phyloP scores from a whole-genome alignment of 2,888 invertebrate species.

The Platynereis dumerilii region DNA sequence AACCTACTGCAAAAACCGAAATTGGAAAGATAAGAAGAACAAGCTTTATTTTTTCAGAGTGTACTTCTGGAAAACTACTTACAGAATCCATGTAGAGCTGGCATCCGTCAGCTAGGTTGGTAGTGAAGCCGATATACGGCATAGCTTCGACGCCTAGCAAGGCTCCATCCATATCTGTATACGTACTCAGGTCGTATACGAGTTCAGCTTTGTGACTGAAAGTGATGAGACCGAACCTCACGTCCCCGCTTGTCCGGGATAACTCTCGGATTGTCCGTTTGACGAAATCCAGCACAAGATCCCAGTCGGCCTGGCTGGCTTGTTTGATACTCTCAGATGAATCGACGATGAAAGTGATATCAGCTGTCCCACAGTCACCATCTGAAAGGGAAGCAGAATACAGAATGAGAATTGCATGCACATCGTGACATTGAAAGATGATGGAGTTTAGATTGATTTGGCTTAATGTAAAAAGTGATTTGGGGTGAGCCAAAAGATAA shows the following conservation, averaged over 20 bases:
- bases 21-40: no score
- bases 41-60: no score
- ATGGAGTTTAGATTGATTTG: no score
- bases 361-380: not conserved
- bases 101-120: not conserved
- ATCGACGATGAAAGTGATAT: constrained; percentile 2
- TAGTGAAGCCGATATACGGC: not conserved
- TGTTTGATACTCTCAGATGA: constrained; percentile 5
- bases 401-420: no score
- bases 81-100: not conserved
- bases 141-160: not conserved
- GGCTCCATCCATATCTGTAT: not conserved
- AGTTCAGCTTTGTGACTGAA: not conserved
- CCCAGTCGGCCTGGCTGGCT: not conserved
- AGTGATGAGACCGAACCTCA: not conserved
- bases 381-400: no score
- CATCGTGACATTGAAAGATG: no score
- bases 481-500: no score
- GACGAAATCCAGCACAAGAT: not conserved
- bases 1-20: no score
- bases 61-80: no score
- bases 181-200: not conserved
- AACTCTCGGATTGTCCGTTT: not conserved
- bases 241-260: not conserved
- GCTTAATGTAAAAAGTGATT: no score